These are phyloP conservation scores for Marasmarcha lunaedactyla DNA, from an alignment of 2,888 invertebrate species.

Conservation along the genomic window DNA sequence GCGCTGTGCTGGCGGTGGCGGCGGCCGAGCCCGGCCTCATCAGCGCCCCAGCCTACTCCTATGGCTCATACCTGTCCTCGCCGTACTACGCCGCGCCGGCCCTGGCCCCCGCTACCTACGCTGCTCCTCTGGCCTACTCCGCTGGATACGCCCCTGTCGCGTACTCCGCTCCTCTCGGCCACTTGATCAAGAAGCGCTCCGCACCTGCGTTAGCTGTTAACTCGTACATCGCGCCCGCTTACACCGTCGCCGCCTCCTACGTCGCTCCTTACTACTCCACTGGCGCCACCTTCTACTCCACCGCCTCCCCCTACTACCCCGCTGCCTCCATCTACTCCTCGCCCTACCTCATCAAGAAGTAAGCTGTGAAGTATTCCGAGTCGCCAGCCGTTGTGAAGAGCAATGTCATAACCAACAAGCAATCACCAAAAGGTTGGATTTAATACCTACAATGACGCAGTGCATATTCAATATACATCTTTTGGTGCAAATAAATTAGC, in stretches of 20 bases:
- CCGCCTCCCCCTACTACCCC: background rate
- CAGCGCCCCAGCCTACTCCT: constrained; percentile 35
- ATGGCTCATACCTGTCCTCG: constrained; percentile 26
- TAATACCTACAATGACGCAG: no score
- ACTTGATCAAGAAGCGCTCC: constrained; percentile 46
- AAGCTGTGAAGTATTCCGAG: no score
- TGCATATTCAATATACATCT: no score
- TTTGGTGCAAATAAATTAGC: no score
- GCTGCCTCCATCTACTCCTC: constrained; percentile 5
- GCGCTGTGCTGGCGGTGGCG: constrained; percentile 67
- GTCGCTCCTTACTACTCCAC: constrained; percentile 20
- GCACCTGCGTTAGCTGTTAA: constrained; percentile 19
- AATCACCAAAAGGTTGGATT: no score
- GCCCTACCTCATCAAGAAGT: constrained; percentile 3
- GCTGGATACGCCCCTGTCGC: constrained; percentile 30
- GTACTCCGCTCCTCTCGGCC: constrained; percentile 18
- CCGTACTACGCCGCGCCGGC: constrained; percentile 14
- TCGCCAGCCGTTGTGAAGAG: no score
- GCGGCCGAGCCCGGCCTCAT: constrained; percentile 8
- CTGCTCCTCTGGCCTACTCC: constrained; percentile 34
- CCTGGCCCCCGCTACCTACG: constrained; percentile 15
- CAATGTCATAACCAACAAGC: no score
- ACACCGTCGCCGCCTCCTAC: constrained; percentile 10
- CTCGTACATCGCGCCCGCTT: background rate
- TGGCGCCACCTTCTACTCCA: background rate